Evolutionary conservation across 2,113 vertebrate genomes (phyloP), one percentile per base, ranked within the genome.

Genomic region (Hippoglossus stenolepis): DNA sequence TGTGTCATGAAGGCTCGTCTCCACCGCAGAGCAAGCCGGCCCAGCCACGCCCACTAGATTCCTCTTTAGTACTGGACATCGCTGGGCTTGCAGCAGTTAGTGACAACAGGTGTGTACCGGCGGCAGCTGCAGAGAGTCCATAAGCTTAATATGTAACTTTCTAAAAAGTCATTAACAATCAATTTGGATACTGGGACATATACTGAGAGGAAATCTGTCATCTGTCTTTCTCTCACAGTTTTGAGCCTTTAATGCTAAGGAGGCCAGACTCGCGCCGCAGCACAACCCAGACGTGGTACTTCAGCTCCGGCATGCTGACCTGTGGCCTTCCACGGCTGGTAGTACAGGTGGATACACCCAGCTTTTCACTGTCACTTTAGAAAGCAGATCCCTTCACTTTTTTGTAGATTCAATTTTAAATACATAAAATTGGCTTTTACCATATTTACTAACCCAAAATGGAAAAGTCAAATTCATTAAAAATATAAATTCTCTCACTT

Each of bases 1-100:
- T 99, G 23, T 98, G 97, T 84, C 98, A 99, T 0, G 98, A 99
- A 83, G 98, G 98, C 26, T 99, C 98, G 0, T 97, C 97, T 0
- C 96, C 97, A 7, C 98, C 98, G 2, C 97, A 98, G 79, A 97
- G 94, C 35, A 98, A 96, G 73, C 94, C 95, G 0, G 88, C 93
- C 0, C 95, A 96, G 38, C 90, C 96, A 2, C 95, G 95, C 0
- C 94, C 96, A 0, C 74, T 92, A 0, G 96, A 97, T 79, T 97
- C 95, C 0, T 96, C 95, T 0, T 85, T 97, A 88, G 97, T 99
- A 76, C 90, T 99, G 40, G 98, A 99, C 67, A 98, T 99, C 0
- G 97, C 98, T 0, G 97, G 97, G 11, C 94, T 99, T 0, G 97
- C 97, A 2, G 98, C 97, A 0, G 97, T 99, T 23, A 98, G 95